Evolutionary conservation across 1,140 invertebrate species (phyloP).

Genomic region (Agrilus planipennis): DNA sequence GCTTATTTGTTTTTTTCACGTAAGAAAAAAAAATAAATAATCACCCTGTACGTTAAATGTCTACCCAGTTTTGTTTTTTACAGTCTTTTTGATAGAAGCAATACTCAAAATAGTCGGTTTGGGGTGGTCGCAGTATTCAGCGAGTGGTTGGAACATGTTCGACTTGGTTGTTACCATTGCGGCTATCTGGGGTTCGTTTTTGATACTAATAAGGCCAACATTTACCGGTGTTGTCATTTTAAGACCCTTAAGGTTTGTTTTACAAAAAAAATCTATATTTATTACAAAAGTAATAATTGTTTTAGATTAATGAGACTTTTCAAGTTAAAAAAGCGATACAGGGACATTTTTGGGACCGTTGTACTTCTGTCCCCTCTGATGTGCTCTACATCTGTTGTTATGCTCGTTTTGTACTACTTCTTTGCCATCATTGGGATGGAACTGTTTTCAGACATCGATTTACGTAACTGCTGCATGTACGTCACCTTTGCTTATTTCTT

Average conservation of each 20-base stretch:
- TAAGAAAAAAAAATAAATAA: slow-evolving; percentile 36
- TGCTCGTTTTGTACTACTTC: slow-evolving; percentile 82
- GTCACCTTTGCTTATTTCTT: too few species aligned
- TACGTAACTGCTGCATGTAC: slow-evolving; percentile 78
- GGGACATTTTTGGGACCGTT: slow-evolving; percentile 80
- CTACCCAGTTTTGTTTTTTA: slow-evolving; percentile 27
- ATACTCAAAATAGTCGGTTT: slow-evolving; percentile 60
- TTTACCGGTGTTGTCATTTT: slow-evolving; percentile 65
- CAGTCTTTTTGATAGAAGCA: slow-evolving; percentile 69
- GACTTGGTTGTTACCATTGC: slow-evolving; percentile 64
- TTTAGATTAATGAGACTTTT: slow-evolving; percentile 58
- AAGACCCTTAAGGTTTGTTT: slow-evolving; percentile 43
- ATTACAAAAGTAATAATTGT: slow-evolving; percentile 10
- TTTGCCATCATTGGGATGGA: slow-evolving; percentile 90
- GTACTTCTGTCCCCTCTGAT: slow-evolving; percentile 68
- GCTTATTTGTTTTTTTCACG: slow-evolving; percentile 55
- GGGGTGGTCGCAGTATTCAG: slow-evolving; percentile 59
- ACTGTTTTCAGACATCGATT: slow-evolving; percentile 60
- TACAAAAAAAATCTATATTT: background rate
- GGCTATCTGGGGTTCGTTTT: slow-evolving; percentile 52
- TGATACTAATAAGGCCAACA: slow-evolving; percentile 50
- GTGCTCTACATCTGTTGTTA: slow-evolving; percentile 67
- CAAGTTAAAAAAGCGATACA: slow-evolving; percentile 75
- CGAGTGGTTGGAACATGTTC: slow-evolving; percentile 79
- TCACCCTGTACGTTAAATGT: background rate